Evolutionary conservation across 2,113 vertebrate species (phyloP), one percentile per base, ranked within the genome.

Genomic region (Chaenocephalus aceratus): DNA sequence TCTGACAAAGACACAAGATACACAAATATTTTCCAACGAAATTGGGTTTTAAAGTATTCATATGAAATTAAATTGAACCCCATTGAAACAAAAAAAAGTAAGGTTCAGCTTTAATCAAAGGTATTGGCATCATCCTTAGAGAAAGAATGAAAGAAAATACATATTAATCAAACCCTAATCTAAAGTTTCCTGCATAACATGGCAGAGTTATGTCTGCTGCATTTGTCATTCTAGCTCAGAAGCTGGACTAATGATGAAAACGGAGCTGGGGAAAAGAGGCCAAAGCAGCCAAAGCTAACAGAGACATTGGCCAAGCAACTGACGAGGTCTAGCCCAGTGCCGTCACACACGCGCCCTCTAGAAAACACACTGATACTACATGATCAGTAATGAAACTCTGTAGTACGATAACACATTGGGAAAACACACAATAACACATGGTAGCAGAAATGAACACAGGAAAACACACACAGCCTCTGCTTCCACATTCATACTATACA

Each of bases 261-360:
- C 23, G 64, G 85, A 75, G 77, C 78, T 84, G 41, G 82, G 58
- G 72, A 80, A 89, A 82, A 58, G 54, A 80, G 59, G 64, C 49
- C 5, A 64, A 36, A 57, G 85, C 77, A 84, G 93, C 93, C 93
- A 95, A 94, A 90, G 88, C 79, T 85, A 94, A 92, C 86, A 80
- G 52, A 76, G 57, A 69, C 26, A 51, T 59, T 15, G 41, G 92
- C 91, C 89, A 91, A 93, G 67, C 78, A 72, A 80, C 75, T 91
- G 85, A 88, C 71, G 2, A 26, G 26, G 48, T 67, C 58, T 62
- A 23, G 70, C 49, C 30, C 49, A 64, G 73, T 49, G 63, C 41
- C 53, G 48, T 68, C 69, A 75, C 36, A 68, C 26, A 67, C 16
- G 67, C 23, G 48, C 60, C 69, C 82, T 74, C 68, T 79, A 54